A percentile compares a stretch with the other conserved stretches of the same genome.
These are phyloP conservation scores for Nyctalus aviator DNA, from an alignment of 2,797 vertebrate species.

Conservation along the genomic window DNA sequence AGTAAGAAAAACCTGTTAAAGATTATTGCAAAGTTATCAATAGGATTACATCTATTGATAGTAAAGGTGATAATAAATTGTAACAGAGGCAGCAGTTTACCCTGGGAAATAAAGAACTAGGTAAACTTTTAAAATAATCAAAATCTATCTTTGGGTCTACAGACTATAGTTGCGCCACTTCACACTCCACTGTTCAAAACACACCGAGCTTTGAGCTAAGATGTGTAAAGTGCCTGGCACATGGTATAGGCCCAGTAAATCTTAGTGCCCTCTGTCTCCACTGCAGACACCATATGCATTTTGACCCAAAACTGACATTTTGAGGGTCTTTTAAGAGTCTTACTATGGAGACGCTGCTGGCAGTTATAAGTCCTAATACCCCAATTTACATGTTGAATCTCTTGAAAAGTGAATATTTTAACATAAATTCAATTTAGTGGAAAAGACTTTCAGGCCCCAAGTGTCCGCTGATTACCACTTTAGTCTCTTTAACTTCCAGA, in stretches of 20 bases:
- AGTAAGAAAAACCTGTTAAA: neutral
- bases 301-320: constrained; percentile 29
- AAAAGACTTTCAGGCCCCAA: constrained; percentile 69
- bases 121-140: neutral
- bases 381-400: constrained; percentile 68
- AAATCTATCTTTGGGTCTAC: neutral
- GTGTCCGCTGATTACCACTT: constrained; percentile 59
- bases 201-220: neutral
- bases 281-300: neutral
- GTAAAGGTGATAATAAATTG: constrained; percentile 20
- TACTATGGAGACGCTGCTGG: constrained; percentile 51
- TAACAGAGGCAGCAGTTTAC: neutral
- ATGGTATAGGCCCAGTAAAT: neutral
- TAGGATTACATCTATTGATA: neutral
- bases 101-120: constrained; percentile 25
- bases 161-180: neutral
- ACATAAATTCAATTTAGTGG: constrained; percentile 73
- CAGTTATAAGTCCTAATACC: constrained; percentile 58
- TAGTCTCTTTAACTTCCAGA: constrained; percentile 44
- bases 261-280: neutral
- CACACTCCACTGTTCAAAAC: neutral
- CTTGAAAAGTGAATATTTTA: constrained; percentile 76
- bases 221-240: neutral
- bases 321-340: constrained; percentile 52
- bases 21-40: neutral